Evolutionary conservation across 2,888 invertebrate species (phyloP), one percentile per base, ranked within the genome.

Genomic region (Ophion ventricosus): DNA sequence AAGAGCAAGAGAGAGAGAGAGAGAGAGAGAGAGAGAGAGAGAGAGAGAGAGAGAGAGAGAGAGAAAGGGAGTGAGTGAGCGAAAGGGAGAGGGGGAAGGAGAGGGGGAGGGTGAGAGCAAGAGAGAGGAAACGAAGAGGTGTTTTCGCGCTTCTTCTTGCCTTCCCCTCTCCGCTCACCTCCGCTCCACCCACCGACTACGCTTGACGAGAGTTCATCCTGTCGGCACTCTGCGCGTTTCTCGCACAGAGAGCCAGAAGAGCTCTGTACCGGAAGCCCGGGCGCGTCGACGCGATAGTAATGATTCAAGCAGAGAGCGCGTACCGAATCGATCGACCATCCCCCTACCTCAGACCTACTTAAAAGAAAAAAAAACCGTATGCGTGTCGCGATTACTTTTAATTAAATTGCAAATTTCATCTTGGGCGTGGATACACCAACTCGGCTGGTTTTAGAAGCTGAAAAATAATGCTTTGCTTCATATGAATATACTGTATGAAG

Each of bases 281-380:
- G 80, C 82, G 85, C 85, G 85, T 82, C 80, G 85, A 85, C 85
- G 82, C 80, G 85, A 80, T 82, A 77, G 80, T 85, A 82, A 82
- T 82, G 85, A 85, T 82, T 85, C 82, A 82, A 85, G 76, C 75
- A 35, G 85, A 74, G 64, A 72, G 56, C 78, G 78, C 85, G 85
- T 76, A 82, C 85, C 73, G 73, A 80, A 85, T 85, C 82, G 85
- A 85, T 85, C 85, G 80, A 69, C 73, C 63, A 49, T 66, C 57
- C 35, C 59, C 40, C 59, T 43, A 59, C 80, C 57, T 57, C 59
- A 80, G 59, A 74, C 61, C 59, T 61, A 59, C 59, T 80, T 80
- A 67, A 59, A 49, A 56, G 29, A 26, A 67, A 61, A 67, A 61
- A 29, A 54, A 67, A 67, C 43, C 17, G 10, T 11, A 61, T 54